These are phyloP conservation scores for Erythrolamprus reginae DNA, from an alignment of 2,113 vertebrate genomes.

Conservation along the genomic window DNA sequence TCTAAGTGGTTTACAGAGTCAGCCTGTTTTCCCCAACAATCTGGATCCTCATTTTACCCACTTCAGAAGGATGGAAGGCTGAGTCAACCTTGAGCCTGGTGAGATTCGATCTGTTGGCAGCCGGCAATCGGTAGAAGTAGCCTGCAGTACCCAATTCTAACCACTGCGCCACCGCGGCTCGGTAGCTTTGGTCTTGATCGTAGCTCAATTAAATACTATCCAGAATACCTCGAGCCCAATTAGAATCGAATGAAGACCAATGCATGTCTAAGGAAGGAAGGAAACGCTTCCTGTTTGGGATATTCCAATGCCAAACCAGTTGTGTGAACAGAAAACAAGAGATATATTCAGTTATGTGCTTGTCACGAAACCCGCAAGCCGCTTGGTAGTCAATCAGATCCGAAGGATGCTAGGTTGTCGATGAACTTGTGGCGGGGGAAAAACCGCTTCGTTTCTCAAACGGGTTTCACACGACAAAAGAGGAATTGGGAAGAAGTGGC, in stretches of 20 bases:
- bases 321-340: neutral
- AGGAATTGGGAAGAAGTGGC: neutral
- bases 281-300: neutral
- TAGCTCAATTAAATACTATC: conserved; percentile 5
- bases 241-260: conserved; percentile 4
- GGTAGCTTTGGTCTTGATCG: neutral
- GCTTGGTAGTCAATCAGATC: neutral
- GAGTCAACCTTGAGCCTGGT: too few species aligned
- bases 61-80: too few species aligned
- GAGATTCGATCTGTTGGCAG: too few species aligned
- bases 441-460: conserved; percentile 50
- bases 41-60: too few species aligned
- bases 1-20: too few species aligned
- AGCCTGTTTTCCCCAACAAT: too few species aligned
- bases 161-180: too few species aligned
- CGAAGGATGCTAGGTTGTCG: neutral
- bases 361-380: neutral
- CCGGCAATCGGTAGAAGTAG: too few species aligned
- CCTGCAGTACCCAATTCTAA: too few species aligned
- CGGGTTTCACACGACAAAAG: conserved; percentile 62
- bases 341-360: conserved; percentile 8
- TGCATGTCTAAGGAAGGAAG: conserved; percentile 29
- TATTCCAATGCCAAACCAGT: neutral
- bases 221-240: neutral
- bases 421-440: neutral